phyloP scores from a whole-genome alignment of 2,888 invertebrate genomes.

The Coecobrya sp. region DNA sequence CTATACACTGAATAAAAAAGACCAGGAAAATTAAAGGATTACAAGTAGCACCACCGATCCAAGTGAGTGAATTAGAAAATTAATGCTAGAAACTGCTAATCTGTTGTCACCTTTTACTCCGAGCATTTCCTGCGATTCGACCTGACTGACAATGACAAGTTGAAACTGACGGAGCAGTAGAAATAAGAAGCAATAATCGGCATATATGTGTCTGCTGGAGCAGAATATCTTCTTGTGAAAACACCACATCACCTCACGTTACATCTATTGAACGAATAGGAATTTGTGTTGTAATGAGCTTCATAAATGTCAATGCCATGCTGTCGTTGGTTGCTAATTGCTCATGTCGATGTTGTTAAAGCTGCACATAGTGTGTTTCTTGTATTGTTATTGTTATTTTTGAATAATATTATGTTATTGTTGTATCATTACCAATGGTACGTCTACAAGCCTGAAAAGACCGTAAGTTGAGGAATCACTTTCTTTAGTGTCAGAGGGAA shows the following conservation, averaged over 20 bases:
- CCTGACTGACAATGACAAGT: conserved; percentile 50
- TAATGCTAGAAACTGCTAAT: background rate
- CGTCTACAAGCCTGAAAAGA: background rate
- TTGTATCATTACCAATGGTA: conserved; percentile 10
- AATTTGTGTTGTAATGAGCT: conserved; percentile 38
- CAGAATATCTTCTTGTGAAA: background rate
- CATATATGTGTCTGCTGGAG: conserved; percentile 44
- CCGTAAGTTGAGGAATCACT: background rate
- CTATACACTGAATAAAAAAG: background rate
- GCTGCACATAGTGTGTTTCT: background rate
- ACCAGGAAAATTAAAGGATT: background rate
- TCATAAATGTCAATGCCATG: conserved; percentile 60
- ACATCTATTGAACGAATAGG: background rate
- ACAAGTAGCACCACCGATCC: background rate
- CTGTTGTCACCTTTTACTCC: conserved; percentile 12
- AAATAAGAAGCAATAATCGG: conserved; percentile 41
- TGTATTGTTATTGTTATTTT: conserved; percentile 2
- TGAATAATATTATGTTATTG: conserved; percentile 15
- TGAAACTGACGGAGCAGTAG: conserved; percentile 17
- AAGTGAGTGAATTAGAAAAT: background rate
- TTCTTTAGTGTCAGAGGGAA: conserved; percentile 7
- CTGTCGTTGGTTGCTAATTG: conserved; percentile 70
- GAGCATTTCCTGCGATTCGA: background rate
- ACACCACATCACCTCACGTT: background rate
- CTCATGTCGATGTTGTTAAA: conserved; percentile 58